These are phyloP conservation scores for Megaceryle torquata DNA, from an alignment of 2,113 vertebrate species.

Conservation along the genomic window DNA sequence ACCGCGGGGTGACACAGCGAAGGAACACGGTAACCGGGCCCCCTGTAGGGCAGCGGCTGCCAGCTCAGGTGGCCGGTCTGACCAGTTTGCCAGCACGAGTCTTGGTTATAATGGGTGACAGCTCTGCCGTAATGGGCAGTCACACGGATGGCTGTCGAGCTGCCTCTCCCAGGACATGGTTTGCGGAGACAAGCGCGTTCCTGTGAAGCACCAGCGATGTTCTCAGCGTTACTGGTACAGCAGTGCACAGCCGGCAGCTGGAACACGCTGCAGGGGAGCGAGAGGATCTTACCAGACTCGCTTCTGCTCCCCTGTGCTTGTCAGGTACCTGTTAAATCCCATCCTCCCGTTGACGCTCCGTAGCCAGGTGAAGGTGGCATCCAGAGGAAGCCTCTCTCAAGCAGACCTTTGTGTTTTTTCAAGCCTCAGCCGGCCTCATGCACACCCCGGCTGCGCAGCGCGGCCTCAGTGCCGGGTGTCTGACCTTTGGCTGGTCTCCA, in stretches of 20 bases:
- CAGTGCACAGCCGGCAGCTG: background rate
- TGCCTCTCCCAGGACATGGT: rapidly evolving
- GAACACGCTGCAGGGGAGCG: rapidly evolving
- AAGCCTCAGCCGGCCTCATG: background rate
- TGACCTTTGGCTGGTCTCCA: background rate
- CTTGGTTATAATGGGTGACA: background rate
- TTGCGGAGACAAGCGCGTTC: rapidly evolving
- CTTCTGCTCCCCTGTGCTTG: too few species aligned
- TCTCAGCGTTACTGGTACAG: rapidly evolving
- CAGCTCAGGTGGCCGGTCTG: background rate
- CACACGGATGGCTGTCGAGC: background rate
- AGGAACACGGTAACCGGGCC: rapidly evolving
- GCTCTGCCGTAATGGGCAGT: background rate
- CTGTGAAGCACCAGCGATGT: rapidly evolving
- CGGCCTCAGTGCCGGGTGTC: too few species aligned
- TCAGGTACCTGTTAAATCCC: background rate
- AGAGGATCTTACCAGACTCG: background rate
- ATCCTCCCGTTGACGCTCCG: rapidly evolving
- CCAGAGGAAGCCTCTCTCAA: rapidly evolving
- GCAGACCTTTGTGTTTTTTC: background rate
- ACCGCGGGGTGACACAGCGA: rapidly evolving
- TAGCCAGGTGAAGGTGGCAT: background rate
- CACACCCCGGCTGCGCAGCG: background rate
- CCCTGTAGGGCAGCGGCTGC: background rate
- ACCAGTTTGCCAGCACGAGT: background rate